Base-by-base conservation (phyloP, 2,113 vertebrate genomes). In the Heteronetta atricapilla region DNA sequence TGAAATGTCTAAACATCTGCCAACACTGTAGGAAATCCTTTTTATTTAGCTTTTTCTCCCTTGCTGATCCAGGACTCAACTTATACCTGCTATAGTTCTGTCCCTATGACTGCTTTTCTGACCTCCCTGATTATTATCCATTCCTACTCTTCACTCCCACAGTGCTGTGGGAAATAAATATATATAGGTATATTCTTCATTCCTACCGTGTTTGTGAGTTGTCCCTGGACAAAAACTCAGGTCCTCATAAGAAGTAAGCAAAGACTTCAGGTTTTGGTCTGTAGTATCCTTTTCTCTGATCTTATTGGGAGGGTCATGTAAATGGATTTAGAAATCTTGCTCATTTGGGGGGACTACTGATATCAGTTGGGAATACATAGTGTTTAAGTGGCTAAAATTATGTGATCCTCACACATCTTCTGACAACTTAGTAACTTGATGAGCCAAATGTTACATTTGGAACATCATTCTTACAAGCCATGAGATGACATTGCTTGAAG, bases 281-380 rank as follows among this genome's bases (percentile, higher is more conserved):
- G 38, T 3, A 42, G 2, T n/a, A 64, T 38, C 13, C 2, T 48
- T 50, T 81, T 48, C 48, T 53, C 8, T 66, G 29, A 36, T 14
- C 10, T 48, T 73, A 22, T 4, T 66, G 1, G 6, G 14, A 2
- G 25, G 4, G 11, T 42, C 34, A 60, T 1, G 1, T 22, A 50
- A 89, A 11, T 14, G 8, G 21, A 60, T 77, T 90, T 76, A 60
- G 60, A 88, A 90, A 72, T 5, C 3, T 40, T 67, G 16, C 10
- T 79, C 0, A 20, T 63, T 7, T 0, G 19, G 8, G 38, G 20
- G 2, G 1, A 55, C 8, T n/a, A 36, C 11, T 42, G 13, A 16
- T 28, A 56, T 17, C 28, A 25, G 25, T 44, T 56, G 64, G 28
- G 26, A 53, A 58, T 3, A 52, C 2, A 21, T 3, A 33, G 12